A percentile compares a stretch with the other conserved stretches of the same genome.
These are phyloP conservation scores for Pantherophis alleghaniensis DNA, from an alignment of 2,797 vertebrate genomes.

Conservation along the genomic window DNA sequence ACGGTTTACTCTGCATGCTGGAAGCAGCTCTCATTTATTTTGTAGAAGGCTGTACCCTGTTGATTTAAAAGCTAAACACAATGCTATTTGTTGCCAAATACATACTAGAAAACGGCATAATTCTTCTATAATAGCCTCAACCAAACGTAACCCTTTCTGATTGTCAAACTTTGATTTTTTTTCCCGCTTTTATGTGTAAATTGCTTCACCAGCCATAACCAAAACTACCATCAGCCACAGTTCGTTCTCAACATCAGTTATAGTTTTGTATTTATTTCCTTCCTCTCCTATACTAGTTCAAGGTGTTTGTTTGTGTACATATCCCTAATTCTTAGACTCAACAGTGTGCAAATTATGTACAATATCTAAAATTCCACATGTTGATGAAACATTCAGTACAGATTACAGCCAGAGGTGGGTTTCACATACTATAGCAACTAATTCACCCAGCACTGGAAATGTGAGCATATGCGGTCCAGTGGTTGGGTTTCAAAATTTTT, in stretches of 20 bases:
- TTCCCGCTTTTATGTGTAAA: not conserved
- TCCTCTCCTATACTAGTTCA: not conserved
- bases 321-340: not conserved
- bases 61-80: not conserved
- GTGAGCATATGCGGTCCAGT: too few species aligned
- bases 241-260: not conserved
- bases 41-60: not conserved
- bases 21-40: slow-evolving; percentile 1
- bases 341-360: not conserved
- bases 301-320: not conserved
- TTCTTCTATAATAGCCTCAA: not conserved
- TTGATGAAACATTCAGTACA: not conserved
- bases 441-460: too few species aligned
- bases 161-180: not conserved
- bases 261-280: not conserved
- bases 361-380: not conserved
- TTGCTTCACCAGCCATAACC: not conserved
- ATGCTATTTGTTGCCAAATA: not conserved
- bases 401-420: too few species aligned
- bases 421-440: too few species aligned
- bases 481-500: too few species aligned
- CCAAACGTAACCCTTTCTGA: not conserved
- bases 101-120: not conserved
- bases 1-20: not conserved
- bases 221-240: not conserved